Evolutionary conservation across 2,888 invertebrate species (phyloP), one percentile per base, ranked within the genome.

Genomic region (Lycaena phlaeas): DNA sequence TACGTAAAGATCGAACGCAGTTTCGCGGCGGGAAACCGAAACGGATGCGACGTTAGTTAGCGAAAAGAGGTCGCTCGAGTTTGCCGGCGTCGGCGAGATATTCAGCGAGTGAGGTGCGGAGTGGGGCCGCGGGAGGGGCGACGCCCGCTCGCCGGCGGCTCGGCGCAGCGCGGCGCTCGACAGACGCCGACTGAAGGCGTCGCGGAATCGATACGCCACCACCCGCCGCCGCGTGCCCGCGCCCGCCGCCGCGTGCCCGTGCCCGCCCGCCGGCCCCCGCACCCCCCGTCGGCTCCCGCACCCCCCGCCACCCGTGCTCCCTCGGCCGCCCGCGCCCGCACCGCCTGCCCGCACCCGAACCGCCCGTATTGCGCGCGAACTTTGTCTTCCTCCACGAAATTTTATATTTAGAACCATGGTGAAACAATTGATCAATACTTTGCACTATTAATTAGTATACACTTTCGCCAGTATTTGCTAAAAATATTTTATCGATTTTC

Each of bases 321-420:
- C 70, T 69, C 74, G 68, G 69, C 61, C 61, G 66, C 59, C 65
- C 68, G 69, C 67, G 63, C 63, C 61, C 67, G 62, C 64, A 59
- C 59, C 64, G 60, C 65, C 73, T 59, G 65, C 74, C 64, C 63
- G n/a, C n/a, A 59, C 74, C 64, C 63, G 60, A n/a, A n/a, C n/a
- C 73, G 74, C 74, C 76, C 78, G 74, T 77, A 75, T 77, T 81
- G 82, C 82, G 82, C 82, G 82, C 81, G 76, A 84, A 84, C 79
- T 82, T 82, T 75, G 81, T 79, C 79, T 81, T 81, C 70, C 76
- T 75, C 72, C 64, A 73, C 73, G 70, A 72, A 75, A 81, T 81
- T 84, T 84, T 82, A 84, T 82, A 82, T 82, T 84, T 81, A 82
- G 82, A 79, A 73, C 71, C 79, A 78, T 77, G 78, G 76, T 77